Percentiles rank a stretch among this genome's conserved stretches.
phyloP scores from a whole-genome alignment of 2,113 vertebrate genomes.

The Fulica atra region DNA sequence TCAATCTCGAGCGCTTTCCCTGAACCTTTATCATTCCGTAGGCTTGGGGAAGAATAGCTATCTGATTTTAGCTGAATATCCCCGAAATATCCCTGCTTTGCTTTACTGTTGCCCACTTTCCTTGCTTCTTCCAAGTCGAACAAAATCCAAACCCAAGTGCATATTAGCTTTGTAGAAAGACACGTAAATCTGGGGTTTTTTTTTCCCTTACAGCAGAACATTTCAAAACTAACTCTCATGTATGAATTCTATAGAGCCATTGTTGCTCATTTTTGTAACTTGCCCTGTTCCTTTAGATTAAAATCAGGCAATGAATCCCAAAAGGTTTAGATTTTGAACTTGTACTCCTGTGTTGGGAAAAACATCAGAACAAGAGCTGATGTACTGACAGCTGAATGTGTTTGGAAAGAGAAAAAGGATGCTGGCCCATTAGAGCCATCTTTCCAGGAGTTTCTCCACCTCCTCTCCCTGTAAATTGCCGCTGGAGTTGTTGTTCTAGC shows the following conservation, averaged over 20 bases:
- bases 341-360: background rate
- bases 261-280: background rate
- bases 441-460: background rate
- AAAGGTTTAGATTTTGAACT: background rate
- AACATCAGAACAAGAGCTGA: background rate
- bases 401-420: background rate
- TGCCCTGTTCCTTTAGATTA: background rate
- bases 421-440: background rate
- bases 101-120: background rate
- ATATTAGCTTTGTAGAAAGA: background rate
- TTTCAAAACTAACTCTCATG: background rate
- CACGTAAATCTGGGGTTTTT: background rate
- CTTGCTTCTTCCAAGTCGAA: background rate
- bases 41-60: background rate
- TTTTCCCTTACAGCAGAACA: background rate
- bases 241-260: conserved; percentile 1
- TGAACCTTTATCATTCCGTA: background rate
- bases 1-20: conserved; percentile 6
- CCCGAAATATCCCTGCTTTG: background rate
- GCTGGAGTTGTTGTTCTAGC: background rate
- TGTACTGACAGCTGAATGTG: background rate
- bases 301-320: conserved; percentile 16
- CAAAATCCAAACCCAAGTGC: background rate
- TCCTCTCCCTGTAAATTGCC: background rate
- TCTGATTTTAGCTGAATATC: background rate